Conservation (phyloP, 1,140 invertebrate genomes). For the Drosophila sechellia region DNA sequence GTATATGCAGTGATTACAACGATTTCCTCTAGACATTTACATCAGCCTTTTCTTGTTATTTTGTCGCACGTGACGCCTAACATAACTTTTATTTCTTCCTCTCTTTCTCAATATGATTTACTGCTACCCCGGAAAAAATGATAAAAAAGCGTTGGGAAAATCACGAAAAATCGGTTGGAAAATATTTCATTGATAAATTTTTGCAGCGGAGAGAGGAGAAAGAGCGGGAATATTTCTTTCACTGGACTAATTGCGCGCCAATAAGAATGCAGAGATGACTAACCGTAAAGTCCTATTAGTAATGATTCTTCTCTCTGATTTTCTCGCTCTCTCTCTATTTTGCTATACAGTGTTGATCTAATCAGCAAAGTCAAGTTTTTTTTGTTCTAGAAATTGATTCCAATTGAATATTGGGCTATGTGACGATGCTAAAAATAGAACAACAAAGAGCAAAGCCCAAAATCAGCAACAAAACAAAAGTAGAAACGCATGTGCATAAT, state of each 20-base stretch:
- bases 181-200: constrained; percentile 73
- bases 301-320: constrained; percentile 16
- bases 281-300: constrained; percentile 63
- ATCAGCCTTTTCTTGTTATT: constrained; percentile 17
- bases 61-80: constrained; percentile 39
- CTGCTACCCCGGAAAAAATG: constrained; percentile 40
- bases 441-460: constrained; percentile 59
- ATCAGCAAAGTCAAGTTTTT: constrained; percentile 53
- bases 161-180: constrained; percentile 16
- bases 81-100: constrained; percentile 30
- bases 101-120: constrained; percentile 58
- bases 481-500: constrained; percentile 50
- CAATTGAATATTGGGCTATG: constrained; percentile 55
- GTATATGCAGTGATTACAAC: constrained; percentile 52
- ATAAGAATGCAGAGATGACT: constrained; percentile 58
- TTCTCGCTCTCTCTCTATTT: constrained; percentile 2
- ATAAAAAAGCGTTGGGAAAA: constrained; percentile 34
- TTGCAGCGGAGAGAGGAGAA: constrained; percentile 2
- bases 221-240: not conserved
- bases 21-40: constrained; percentile 18
- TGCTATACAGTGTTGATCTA: constrained; percentile 26
- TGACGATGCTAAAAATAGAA: constrained; percentile 63
- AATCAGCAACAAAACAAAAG: constrained; percentile 42
- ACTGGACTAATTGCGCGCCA: constrained; percentile 71
- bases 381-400: constrained; percentile 54